These are phyloP conservation scores for Mus spretus DNA, from an alignment of 2,797 vertebrate genomes.

Conservation along the genomic window DNA sequence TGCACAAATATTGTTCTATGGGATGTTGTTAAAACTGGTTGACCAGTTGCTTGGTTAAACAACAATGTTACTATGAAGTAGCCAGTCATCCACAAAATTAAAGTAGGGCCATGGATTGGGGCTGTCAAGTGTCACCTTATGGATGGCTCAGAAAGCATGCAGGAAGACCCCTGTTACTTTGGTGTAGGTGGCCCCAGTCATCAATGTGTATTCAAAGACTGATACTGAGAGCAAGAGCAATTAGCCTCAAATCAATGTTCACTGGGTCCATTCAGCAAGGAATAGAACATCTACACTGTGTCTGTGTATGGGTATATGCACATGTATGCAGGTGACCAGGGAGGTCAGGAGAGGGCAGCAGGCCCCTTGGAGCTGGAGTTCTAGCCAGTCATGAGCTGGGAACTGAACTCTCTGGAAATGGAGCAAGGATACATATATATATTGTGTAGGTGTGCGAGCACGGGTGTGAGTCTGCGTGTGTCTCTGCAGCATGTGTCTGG, in stretches of 20 bases:
- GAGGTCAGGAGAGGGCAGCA: not conserved
- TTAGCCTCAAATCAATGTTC: slow-evolving; percentile 1
- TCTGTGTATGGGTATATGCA: not conserved
- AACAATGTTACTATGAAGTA: slow-evolving; percentile 8
- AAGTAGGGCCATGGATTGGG: slow-evolving; percentile 8
- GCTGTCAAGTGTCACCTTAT: not conserved
- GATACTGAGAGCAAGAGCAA: not conserved
- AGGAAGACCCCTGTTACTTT: not conserved
- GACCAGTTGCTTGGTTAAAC: not conserved
- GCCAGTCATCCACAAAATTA: not conserved
- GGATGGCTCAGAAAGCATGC: not conserved
- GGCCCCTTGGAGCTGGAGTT: not conserved
- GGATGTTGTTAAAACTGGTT: not conserved
- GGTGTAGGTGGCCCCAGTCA: not conserved
- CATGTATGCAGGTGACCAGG: no score
- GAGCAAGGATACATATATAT: no score
- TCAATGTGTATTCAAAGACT: slow-evolving; percentile 33
- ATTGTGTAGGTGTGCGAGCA: not conserved
- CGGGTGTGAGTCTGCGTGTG: not conserved
- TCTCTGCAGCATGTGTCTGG: not conserved
- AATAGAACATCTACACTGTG: not conserved
- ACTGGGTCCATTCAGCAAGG: slow-evolving; percentile 51
- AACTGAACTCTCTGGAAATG: not conserved
- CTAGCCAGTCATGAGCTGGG: not conserved
- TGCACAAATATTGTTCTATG: slow-evolving; percentile 43